Evolutionary conservation across 2,888 invertebrate genomes (phyloP).

Genomic region (Nowickia ferox): DNA sequence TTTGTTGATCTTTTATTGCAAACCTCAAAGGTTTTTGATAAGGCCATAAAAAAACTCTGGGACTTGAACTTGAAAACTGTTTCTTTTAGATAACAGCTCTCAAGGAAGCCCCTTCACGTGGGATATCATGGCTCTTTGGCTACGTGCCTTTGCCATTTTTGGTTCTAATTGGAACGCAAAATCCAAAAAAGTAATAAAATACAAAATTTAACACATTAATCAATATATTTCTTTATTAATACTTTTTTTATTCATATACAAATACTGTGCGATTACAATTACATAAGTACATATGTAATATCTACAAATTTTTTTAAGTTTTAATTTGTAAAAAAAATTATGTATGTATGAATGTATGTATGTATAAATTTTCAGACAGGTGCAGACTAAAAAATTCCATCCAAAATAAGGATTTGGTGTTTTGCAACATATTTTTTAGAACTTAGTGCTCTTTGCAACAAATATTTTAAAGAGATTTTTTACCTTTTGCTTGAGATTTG

Average conservation of each 20-base stretch:
- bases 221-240: slow-evolving; percentile 26
- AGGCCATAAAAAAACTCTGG: too few species aligned
- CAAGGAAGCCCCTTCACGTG: too few species aligned
- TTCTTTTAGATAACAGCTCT: too few species aligned
- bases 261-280: slow-evolving; percentile 43
- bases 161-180: too few species aligned
- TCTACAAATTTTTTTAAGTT: slow-evolving; percentile 10
- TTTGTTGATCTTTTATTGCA: too few species aligned
- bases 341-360: too few species aligned
- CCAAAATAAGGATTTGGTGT: slow-evolving; percentile 28
- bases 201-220: not conserved
- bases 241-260: not conserved
- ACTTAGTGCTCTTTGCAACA: slow-evolving; percentile 4
- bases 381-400: slow-evolving; percentile 43
- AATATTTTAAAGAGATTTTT: not conserved
- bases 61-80: too few species aligned
- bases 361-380: slow-evolving; percentile 21
- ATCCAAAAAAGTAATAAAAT: too few species aligned
- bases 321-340: slow-evolving; percentile 28
- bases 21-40: too few species aligned
- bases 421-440: slow-evolving; percentile 17
- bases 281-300: slow-evolving; percentile 1
- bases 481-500: slow-evolving; percentile 6
- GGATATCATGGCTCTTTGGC: too few species aligned
- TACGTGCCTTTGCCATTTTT: too few species aligned